A percentile compares a stretch with the other conserved stretches of the same genome.
Evolutionary conservation across 2,797 vertebrate species (phyloP).

Genomic region (Galagoides demidoff): DNA sequence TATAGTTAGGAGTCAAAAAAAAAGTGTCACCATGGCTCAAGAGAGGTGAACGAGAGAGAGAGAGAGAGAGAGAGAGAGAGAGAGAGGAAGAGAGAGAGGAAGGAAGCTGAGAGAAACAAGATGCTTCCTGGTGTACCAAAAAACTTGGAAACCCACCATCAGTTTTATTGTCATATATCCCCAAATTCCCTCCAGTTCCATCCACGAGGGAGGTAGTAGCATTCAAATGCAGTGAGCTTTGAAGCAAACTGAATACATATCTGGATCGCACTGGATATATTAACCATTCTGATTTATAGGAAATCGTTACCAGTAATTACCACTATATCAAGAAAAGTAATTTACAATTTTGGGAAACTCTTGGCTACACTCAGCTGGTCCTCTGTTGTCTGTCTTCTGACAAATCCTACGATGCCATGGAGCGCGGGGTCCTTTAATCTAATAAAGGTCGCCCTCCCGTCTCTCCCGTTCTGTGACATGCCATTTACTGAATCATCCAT

Average conservation of each 20-base stretch:
- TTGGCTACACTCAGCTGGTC: not conserved
- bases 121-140: not conserved
- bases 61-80: too few species aligned
- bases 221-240: not conserved
- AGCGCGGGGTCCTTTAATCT: constrained; percentile 58
- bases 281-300: constrained; percentile 14
- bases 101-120: not conserved
- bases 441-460: constrained; percentile 69
- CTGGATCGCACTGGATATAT: not conserved
- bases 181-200: not conserved
- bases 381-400: not conserved
- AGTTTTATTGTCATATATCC: too few species aligned
- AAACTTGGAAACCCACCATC: not conserved
- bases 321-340: constrained; percentile 48
- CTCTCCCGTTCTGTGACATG: constrained; percentile 56
- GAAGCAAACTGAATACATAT: not conserved
- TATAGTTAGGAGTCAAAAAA: not conserved
- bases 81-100: too few species aligned
- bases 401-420: not conserved
- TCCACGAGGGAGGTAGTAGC: not conserved
- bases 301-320: constrained; percentile 61
- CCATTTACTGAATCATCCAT: constrained; percentile 71
- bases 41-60: not conserved
- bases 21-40: rapidly evolving
- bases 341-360: constrained; percentile 48